These are phyloP conservation scores for Operophtera brumata DNA, from an alignment of 2,888 invertebrate species.

Conservation along the genomic window DNA sequence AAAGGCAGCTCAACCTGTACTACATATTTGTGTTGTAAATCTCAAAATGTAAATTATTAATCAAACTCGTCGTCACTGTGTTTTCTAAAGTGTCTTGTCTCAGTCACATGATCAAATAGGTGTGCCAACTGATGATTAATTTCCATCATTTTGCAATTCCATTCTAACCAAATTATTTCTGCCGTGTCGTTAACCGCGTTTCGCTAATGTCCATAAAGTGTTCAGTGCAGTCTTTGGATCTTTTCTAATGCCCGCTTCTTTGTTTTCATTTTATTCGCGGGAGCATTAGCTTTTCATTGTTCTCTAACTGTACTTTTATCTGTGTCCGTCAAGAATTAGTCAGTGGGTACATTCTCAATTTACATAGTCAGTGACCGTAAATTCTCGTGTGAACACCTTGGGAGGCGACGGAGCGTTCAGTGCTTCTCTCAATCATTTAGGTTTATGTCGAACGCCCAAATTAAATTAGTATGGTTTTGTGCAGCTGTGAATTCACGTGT, in stretches of 20 bases:
- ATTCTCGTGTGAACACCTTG: conserved; percentile 74
- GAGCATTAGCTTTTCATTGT: conserved; percentile 41
- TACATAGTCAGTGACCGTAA: conserved; percentile 77
- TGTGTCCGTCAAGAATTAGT: conserved; percentile 57
- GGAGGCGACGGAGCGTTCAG: conserved; percentile 57
- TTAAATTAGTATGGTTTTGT: conserved; percentile 60
- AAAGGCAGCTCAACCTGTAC: too few relatives aligned
- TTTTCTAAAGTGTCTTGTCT: conserved; percentile 20
- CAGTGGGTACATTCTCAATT: conserved; percentile 61
- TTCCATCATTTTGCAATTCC: conserved; percentile 26
- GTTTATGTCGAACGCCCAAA: conserved; percentile 61
- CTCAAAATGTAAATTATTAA: not conserved
- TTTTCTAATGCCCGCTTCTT: conserved; percentile 22
- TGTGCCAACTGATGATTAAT: conserved; percentile 27
- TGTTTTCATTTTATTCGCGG: conserved; percentile 31
- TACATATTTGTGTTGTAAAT: not conserved
- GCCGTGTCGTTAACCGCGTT: conserved; percentile 43
- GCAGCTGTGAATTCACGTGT: conserved; percentile 21
- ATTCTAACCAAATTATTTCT: conserved; percentile 16
- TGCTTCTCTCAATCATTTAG: conserved; percentile 47
- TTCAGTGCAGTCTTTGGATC: conserved; percentile 17
- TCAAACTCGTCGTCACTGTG: conserved; percentile 11
- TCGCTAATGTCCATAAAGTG: conserved; percentile 37
- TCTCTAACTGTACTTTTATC: conserved; percentile 58
- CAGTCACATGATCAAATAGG: conserved; percentile 11